These are phyloP conservation scores for Urocyon cinereoargenteus DNA, from an alignment of 2,797 vertebrate species.

Conservation along the genomic window DNA sequence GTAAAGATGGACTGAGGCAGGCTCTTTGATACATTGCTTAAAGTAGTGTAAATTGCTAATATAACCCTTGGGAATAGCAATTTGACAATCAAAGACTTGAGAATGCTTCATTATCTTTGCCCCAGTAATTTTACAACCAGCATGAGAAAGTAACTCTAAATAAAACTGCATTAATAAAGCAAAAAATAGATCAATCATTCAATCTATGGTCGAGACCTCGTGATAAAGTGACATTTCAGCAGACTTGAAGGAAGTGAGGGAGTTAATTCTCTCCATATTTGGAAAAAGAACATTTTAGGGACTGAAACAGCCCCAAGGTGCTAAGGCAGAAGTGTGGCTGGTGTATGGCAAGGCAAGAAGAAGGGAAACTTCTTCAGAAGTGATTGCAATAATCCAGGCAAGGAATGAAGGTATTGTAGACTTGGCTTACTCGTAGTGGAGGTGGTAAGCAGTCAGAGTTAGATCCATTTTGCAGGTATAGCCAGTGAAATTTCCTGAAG, in stretches of 20 bases:
- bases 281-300: not conserved
- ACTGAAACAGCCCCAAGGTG: not conserved
- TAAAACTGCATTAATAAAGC: not conserved
- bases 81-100: not conserved
- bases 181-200: not conserved
- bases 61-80: not conserved
- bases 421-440: not conserved
- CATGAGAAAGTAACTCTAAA: not conserved
- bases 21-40: not conserved
- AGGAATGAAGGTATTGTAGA: not conserved
- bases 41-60: not conserved
- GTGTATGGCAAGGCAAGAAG: not conserved
- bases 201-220: not conserved
- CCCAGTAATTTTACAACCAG: not conserved
- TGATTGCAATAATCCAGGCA: not conserved
- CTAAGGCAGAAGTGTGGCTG: not conserved
- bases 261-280: not conserved
- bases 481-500: not conserved
- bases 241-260: not conserved
- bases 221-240: not conserved
- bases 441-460: not conserved
- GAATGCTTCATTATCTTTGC: not conserved
- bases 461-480: conserved; percentile 11
- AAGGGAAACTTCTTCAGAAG: not conserved
- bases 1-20: not conserved